phyloP scores from a whole-genome alignment of 2,113 vertebrate species.

The Arenaria interpres region DNA sequence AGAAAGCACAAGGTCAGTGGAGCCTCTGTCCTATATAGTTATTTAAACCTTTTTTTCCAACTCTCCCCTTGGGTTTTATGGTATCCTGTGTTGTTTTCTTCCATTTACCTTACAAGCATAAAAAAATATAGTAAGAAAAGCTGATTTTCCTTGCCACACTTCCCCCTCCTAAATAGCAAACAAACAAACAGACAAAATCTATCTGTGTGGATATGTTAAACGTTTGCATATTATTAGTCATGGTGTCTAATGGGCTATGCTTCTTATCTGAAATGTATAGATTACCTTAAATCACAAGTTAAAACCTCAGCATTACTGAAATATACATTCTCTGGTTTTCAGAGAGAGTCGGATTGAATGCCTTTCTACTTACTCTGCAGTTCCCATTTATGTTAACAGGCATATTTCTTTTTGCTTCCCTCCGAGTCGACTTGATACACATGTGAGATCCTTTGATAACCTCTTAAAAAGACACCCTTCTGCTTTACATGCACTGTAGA shows the following conservation, averaged over 20 bases:
- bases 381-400: constrained; percentile 1
- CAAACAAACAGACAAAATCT: neutral
- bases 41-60: neutral
- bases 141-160: neutral
- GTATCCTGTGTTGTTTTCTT: neutral
- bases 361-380: neutral
- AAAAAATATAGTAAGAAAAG: neutral
- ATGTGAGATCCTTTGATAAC: constrained; percentile 48
- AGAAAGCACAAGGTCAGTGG: neutral
- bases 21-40: neutral
- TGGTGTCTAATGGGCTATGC: neutral
- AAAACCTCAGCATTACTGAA: neutral
- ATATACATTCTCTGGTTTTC: neutral
- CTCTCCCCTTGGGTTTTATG: neutral
- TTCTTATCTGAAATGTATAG: neutral
- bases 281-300: neutral
- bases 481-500: constrained; percentile 33
- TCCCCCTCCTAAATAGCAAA: neutral
- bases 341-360: neutral
- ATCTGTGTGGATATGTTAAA: neutral
- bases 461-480: constrained; percentile 40
- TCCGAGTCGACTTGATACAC: neutral
- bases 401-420: neutral
- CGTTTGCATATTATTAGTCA: neutral
- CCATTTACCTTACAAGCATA: neutral